Conservation (phyloP, 2,888 invertebrate genomes). For the Pharmacophagus antenor region DNA sequence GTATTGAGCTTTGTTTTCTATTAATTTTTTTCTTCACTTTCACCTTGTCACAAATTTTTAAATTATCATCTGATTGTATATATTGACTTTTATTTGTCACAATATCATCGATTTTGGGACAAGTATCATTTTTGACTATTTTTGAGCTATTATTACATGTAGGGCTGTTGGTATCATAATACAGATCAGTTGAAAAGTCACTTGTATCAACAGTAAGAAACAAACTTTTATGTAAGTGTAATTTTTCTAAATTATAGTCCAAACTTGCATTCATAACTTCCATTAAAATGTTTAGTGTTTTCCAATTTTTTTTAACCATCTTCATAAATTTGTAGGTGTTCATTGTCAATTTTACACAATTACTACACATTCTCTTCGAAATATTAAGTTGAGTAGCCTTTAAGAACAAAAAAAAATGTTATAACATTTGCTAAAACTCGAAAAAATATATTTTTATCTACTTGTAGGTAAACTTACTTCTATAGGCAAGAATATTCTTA, state of each 20-base stretch:
- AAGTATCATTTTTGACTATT: neutral
- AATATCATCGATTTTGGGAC: neutral
- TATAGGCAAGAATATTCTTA: neutral
- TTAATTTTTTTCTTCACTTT: neutral
- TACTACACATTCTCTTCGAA: neutral
- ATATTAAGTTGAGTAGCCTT: neutral
- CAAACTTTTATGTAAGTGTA: neutral
- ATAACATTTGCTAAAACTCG: neutral
- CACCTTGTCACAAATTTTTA: neutral
- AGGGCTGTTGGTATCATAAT: neutral
- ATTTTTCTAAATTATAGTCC: neutral
- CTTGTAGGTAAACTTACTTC: neutral
- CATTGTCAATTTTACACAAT: neutral
- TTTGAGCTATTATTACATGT: neutral
- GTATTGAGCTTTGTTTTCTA: neutral
- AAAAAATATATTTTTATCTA: neutral
- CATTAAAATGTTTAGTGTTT: neutral
- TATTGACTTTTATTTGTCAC: neutral
- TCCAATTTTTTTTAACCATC: slow-evolving; percentile 5
- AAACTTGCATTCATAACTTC: neutral
- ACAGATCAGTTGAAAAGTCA: neutral
- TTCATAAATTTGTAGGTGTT: neutral
- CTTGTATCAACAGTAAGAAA: neutral
- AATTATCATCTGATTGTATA: neutral
- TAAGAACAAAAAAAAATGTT: neutral